Conservation (phyloP, 2,113 vertebrate genomes). For the Physeter macrocephalus region DNA sequence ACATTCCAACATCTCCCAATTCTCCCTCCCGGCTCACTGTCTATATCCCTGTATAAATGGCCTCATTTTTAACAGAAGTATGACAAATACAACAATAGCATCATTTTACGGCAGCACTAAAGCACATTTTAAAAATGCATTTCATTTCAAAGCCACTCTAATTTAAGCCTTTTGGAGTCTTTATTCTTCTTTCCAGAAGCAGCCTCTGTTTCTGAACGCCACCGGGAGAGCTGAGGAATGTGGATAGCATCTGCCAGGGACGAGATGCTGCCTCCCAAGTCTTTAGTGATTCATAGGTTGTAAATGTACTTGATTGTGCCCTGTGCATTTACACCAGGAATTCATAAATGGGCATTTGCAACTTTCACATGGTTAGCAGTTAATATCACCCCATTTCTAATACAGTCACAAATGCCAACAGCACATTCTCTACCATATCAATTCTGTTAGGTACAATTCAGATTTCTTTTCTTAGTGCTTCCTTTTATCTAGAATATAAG, state of each 20-base stretch:
- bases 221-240: not conserved
- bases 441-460: slow-evolving; percentile 36
- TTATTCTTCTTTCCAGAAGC: slow-evolving; percentile 42
- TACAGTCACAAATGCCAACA: not conserved
- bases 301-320: not conserved
- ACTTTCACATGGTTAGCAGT: slow-evolving; percentile 37
- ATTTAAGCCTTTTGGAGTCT: slow-evolving; percentile 20
- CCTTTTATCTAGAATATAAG: not conserved
- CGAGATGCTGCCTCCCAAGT: slow-evolving; percentile 24
- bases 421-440: not conserved
- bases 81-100: slow-evolving; percentile 49
- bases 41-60: slow-evolving; percentile 24
- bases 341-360: slow-evolving; percentile 32
- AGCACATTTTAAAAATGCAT: slow-evolving; percentile 37
- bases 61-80: slow-evolving; percentile 54
- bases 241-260: slow-evolving; percentile 50
- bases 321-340: slow-evolving; percentile 23
- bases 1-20: not conserved
- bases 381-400: slow-evolving; percentile 8
- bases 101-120: slow-evolving; percentile 46
- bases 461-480: not conserved
- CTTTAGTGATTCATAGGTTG: slow-evolving; percentile 59
- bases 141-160: slow-evolving; percentile 55
- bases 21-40: not conserved
- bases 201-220: slow-evolving; percentile 26